Evolutionary conservation across 2,113 vertebrate species (phyloP).

Genomic region (Xiphophorus maculatus): DNA sequence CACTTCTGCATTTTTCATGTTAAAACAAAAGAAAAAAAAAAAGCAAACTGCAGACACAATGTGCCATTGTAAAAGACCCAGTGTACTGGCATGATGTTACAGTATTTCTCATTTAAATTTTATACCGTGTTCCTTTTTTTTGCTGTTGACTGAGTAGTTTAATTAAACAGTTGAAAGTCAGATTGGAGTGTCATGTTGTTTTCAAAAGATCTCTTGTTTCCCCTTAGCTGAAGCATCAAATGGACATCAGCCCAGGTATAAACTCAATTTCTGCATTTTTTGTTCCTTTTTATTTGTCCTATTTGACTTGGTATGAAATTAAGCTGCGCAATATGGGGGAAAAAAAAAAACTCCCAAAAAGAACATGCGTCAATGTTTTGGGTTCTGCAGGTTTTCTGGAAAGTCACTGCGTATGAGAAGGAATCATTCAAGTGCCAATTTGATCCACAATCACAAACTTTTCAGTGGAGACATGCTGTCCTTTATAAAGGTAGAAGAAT

Average conservation of each 20-base stretch:
- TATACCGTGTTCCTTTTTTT: conserved; percentile 8
- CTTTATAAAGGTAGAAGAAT: conserved; percentile 79
- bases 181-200: not conserved
- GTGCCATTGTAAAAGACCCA: not conserved
- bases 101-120: not conserved
- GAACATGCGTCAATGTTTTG: not conserved
- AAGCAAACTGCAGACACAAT: conserved; percentile 8
- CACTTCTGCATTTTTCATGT: conserved; percentile 35
- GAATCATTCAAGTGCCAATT: conserved; percentile 60
- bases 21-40: not conserved
- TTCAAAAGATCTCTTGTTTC: conserved; percentile 3
- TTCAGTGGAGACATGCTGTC: conserved; percentile 83
- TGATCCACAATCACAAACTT: conserved; percentile 81
- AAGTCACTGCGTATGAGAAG: conserved; percentile 70
- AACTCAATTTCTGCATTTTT: not conserved
- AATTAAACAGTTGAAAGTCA: not conserved
- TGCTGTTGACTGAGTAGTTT: not conserved
- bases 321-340: not conserved
- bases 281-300: not conserved
- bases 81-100: not conserved
- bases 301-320: not conserved
- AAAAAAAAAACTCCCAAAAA: not conserved
- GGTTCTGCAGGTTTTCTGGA: conserved; percentile 60
- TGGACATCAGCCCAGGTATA: conserved; percentile 53
- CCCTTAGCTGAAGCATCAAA: conserved; percentile 55